These are phyloP conservation scores for Podotricha telesiphe DNA, from an alignment of 2,888 invertebrate species.

Conservation along the genomic window DNA sequence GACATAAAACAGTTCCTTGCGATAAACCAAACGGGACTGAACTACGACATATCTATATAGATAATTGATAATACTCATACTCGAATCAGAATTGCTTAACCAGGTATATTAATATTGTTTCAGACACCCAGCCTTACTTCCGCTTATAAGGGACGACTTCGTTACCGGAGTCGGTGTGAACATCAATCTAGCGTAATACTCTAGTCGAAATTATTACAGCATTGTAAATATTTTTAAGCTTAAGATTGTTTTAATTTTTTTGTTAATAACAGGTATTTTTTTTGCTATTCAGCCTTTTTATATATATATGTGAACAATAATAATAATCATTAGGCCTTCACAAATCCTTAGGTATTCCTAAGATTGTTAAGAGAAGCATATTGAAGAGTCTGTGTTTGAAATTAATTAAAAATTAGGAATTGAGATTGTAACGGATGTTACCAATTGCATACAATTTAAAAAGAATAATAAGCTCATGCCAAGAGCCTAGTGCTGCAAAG, in stretches of 20 bases:
- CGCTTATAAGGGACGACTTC: slow-evolving; percentile 86
- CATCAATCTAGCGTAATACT: slow-evolving; percentile 75
- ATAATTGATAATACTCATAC: neutral
- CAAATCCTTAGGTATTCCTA: too few relatives aligned
- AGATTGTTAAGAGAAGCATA: too few relatives aligned
- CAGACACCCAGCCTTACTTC: slow-evolving; percentile 86
- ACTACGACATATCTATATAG: slow-evolving; percentile 2
- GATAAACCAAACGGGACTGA: neutral
- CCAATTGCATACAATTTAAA: too few relatives aligned
- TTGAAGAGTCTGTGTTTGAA: too few relatives aligned
- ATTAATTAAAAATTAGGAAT: too few relatives aligned
- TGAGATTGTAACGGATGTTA: too few relatives aligned
- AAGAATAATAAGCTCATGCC: too few relatives aligned
- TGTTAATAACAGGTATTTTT: neutral
- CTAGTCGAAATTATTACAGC: slow-evolving; percentile 24
- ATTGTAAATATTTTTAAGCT: slow-evolving; percentile 29
- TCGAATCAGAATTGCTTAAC: neutral
- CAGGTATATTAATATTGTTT: slow-evolving; percentile 46
- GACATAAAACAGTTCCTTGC: neutral
- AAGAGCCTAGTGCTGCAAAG: too few relatives aligned
- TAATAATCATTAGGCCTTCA: too few relatives aligned
- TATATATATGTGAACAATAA: neutral
- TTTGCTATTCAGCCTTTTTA: neutral
- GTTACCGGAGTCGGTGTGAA: slow-evolving; percentile 85
- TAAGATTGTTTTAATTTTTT: slow-evolving; percentile 1